Base-by-base conservation (phyloP, 2,113 vertebrate species). In the Telmatochromis sp. region DNA sequence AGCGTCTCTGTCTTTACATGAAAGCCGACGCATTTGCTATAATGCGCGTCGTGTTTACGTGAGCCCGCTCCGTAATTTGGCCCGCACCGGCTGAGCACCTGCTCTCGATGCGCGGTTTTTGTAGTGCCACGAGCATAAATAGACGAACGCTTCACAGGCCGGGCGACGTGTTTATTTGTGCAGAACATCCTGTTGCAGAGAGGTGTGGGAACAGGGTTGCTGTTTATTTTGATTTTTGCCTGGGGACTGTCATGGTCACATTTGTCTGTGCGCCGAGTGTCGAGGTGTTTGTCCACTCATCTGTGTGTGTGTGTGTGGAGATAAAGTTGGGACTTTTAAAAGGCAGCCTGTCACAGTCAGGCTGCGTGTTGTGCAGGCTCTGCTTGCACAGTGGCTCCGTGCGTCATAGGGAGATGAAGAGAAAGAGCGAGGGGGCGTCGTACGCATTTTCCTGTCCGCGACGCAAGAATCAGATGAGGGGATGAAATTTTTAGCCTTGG, bases 371-470 rank as follows among this genome's bases (percentile, higher is more conserved):
- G 89, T 94, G 93, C 94, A 68, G 91, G 85, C 91, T 94, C 81
- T 89, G 95, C 93, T 93, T 95, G 93, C 92, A 91, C 93, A 92
- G 93, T 83, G 83, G 84, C 88, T 91, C 85, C 86, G 95, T 96
- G 96, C 96, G 96, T 97, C 96, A 97, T 91, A 87, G 93, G 86
- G 89, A 93, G 95, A 94, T 91, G 81, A 90, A 93, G 89, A 88
- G 89, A 87, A 89, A 85, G 80, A 88, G 84, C 60, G 89, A 93
- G 94, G 93, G 92, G 96, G 95, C 90, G 96, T 94, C 91, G 87
- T 94, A 94, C 94, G 94, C 93, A 94, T 94, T 96, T 96, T 87
- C 93, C 95, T 91, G 90, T 95, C 91, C 86, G 57, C 60, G 37
- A 87, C 82, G 68, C 83, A 54, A 90, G 91, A 90, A 80, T 89